A percentile compares a stretch with the other conserved stretches of the same genome.
Conservation (phyloP, 2,888 invertebrate species). For the Ferdinandea cuprea region DNA sequence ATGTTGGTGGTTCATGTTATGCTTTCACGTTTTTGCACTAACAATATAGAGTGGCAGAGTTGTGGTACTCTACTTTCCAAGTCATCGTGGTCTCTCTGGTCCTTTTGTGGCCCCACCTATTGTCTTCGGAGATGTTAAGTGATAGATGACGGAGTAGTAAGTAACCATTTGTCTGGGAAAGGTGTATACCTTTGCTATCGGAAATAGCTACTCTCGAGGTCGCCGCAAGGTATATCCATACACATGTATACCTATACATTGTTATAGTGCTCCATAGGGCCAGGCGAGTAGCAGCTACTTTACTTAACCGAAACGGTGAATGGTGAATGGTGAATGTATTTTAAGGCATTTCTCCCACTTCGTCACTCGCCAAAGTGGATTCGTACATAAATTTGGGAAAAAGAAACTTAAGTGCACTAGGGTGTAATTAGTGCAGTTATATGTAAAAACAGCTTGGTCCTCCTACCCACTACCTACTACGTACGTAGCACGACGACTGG, state of each 20-base stretch:
- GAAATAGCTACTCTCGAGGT: conserved; percentile 61
- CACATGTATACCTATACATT: conserved; percentile 55
- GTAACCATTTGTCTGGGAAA: conserved; percentile 68
- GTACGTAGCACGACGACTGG: conserved; percentile 3
- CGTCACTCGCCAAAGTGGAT: conserved; percentile 41
- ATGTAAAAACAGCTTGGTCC: conserved; percentile 35
- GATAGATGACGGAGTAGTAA: conserved; percentile 69
- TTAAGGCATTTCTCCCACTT: conserved; percentile 23
- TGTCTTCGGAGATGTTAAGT: conserved; percentile 64
- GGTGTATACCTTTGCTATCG: conserved; percentile 50
- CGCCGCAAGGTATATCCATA: conserved; percentile 44
- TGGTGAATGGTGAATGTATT: conserved; percentile 40
- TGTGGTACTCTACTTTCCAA: conserved; percentile 17
- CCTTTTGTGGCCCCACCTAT: conserved; percentile 42
- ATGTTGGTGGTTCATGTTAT: conserved; percentile 36
- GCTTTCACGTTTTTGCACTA: conserved; percentile 47
- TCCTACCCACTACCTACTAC: conserved; percentile 1
- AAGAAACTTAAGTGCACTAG: conserved; percentile 64
- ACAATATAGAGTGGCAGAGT: conserved; percentile 19
- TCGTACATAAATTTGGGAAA: conserved; percentile 66
- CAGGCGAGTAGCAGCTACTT: conserved; percentile 10
- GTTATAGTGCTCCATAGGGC: conserved; percentile 28
- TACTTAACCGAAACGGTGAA: conserved; percentile 45
- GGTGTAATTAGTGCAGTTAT: conserved; percentile 71
- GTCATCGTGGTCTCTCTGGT: conserved; percentile 19